These are phyloP conservation scores for Mystacides longicornis DNA, from an alignment of 2,888 invertebrate genomes.

Conservation along the genomic window DNA sequence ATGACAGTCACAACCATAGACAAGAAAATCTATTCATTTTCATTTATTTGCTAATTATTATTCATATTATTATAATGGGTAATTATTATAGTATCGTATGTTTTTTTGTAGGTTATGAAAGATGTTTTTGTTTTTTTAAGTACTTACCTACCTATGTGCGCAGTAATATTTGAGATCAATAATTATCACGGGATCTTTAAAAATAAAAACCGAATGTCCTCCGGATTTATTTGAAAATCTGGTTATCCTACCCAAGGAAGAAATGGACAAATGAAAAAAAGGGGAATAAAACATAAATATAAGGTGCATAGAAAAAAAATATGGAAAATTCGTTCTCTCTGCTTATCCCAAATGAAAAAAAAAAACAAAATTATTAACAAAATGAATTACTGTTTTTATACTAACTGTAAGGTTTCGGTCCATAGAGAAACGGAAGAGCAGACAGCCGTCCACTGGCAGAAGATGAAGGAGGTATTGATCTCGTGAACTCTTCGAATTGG, in stretches of 20 bases:
- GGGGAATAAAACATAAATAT: not conserved
- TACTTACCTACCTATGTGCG: not conserved
- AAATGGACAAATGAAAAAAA: not conserved
- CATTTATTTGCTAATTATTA: not conserved
- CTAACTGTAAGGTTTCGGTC: conserved; percentile 72
- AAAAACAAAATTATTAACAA: not conserved
- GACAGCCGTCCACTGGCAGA: conserved; percentile 33
- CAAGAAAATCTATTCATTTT: not conserved
- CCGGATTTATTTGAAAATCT: not conserved
- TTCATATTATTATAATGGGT: not conserved
- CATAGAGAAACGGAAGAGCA: conserved; percentile 66
- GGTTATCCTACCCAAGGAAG: not conserved
- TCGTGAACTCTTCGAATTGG: not conserved
- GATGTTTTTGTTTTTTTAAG: not conserved
- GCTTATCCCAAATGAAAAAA: not conserved
- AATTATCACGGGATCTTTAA: no score
- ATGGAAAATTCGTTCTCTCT: not conserved
- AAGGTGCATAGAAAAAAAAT: not conserved
- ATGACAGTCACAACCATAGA: not conserved
- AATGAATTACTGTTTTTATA: conserved; percentile 34
- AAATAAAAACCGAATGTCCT: no score
- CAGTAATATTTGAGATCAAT: no score
- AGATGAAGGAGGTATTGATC: conserved; percentile 8
- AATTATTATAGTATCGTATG: not conserved
- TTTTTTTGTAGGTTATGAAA: not conserved